Evolutionary conservation across 2,113 vertebrate species (phyloP).

Genomic region (Gallinago paraguaiae): DNA sequence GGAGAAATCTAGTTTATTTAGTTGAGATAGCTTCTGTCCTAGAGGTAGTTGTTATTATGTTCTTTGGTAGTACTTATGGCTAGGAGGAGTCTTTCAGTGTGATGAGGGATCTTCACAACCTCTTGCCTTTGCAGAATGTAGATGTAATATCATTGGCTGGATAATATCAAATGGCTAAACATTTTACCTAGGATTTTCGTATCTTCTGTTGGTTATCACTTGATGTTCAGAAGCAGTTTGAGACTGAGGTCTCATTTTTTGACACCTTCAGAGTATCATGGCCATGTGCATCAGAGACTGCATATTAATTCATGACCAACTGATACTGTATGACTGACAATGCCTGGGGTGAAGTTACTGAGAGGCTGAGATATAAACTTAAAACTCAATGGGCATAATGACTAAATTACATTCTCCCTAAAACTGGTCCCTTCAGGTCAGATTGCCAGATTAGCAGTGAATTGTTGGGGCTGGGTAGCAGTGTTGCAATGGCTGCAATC

Average conservation of each 20-base stretch:
- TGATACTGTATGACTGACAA: not conserved
- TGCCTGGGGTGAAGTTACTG: not conserved
- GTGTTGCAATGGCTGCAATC: accelerated
- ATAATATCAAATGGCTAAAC: not conserved
- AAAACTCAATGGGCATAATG: not conserved
- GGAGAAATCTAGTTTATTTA: not conserved
- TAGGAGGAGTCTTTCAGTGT: not conserved
- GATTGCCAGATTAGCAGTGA: not conserved
- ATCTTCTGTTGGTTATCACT: not conserved
- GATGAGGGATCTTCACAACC: not conserved
- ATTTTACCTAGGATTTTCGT: not conserved
- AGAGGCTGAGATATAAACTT: not conserved
- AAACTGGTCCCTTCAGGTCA: not conserved
- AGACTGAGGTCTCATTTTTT: not conserved
- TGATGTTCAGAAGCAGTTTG: not conserved
- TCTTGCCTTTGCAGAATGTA: not conserved
- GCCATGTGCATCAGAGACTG: not conserved
- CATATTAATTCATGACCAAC: not conserved
- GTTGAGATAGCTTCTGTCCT: not conserved
- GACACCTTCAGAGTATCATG: not conserved
- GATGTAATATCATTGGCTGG: not conserved
- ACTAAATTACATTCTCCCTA: not conserved
- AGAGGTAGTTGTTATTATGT: not conserved
- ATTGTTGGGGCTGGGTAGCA: not conserved
- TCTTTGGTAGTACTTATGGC: not conserved